Evolutionary conservation across 2,113 vertebrate genomes (phyloP).

Genomic region (Ariopsis seemanni): DNA sequence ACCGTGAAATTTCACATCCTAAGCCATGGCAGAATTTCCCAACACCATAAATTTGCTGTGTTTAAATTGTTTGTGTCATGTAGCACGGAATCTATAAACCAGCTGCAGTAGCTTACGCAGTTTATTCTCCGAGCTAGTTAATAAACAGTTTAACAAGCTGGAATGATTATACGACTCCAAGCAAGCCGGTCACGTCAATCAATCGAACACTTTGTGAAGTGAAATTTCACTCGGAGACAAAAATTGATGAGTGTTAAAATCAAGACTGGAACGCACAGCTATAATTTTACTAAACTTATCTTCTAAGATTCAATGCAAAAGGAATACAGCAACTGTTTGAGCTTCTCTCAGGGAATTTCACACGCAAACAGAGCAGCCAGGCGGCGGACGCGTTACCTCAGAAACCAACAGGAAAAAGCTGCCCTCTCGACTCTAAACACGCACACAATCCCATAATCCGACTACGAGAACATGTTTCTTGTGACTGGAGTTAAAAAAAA

Average conservation of each 20-base stretch:
- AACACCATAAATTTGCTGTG: no score
- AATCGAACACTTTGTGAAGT: not conserved
- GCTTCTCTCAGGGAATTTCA: not conserved
- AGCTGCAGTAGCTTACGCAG: not conserved
- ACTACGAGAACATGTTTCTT: not conserved
- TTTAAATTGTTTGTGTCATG: not conserved
- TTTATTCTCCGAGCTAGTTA: not conserved
- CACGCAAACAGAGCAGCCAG: not conserved
- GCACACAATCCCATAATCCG: not conserved
- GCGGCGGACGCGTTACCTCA: not conserved
- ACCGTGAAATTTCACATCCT: not conserved
- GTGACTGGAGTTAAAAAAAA: not conserved
- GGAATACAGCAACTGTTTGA: not conserved
- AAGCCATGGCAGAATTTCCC: no score
- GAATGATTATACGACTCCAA: not conserved
- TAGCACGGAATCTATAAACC: not conserved
- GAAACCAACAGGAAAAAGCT: not conserved
- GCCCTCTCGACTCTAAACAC: not conserved
- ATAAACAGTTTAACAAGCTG: not conserved
- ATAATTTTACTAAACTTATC: not conserved
- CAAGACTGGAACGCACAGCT: not conserved
- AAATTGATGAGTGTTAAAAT: not conserved
- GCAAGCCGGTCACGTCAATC: not conserved
- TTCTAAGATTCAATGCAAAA: not conserved
- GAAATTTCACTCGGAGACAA: not conserved